Evolutionary conservation across 2,888 invertebrate genomes (phyloP), one percentile per base, ranked within the genome.

Genomic region (Papilio protenor): DNA sequence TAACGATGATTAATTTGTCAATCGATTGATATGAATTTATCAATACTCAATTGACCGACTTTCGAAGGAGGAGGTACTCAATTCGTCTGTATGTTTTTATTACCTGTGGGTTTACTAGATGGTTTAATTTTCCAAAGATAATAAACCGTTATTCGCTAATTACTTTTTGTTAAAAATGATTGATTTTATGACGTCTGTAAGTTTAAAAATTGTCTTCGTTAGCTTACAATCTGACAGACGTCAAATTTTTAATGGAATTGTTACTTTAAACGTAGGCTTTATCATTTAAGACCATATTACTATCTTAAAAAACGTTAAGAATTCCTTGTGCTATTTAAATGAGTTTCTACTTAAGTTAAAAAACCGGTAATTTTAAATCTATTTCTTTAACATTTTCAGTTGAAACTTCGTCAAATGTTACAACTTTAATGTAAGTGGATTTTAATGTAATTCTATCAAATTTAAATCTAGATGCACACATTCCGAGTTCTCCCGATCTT

Each of bases 401-500:
- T 5, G n/a, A 45, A 69, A 40, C 40, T 16, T 40, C 40, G 2
- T 40, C 33, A 45, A 8, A 27, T 27, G 6, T 40, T 40, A 40
- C 27, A 66, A 69, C 12, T 45, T 69, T 45, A 69, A 45, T 69
- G 12, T 69, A 45, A 69, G 66, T 69, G 45, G 45, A 45, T 40
- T 66, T 66, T 40, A 40, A 66, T 69, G 21, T 40, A 45, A 45
- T 1, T 69, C 45, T 69, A 69, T 12, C 66, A 66, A 40, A 66
- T 69, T 12, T 40, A 45, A 45, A 10, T 69, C 45, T 69, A 69
- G 3, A 69, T 45, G 40, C 66, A 10, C 33, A 66, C 66, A 11
- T 45, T 12, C 1, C 66, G 21, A n/a, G 66, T 69, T 69, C 21
- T 69, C 45, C 40, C 45, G 1, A 45, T 69, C 66, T n/a, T 23